These are phyloP conservation scores for Tolmerus cingulatus DNA, from an alignment of 2,888 invertebrate genomes.

Conservation along the genomic window DNA sequence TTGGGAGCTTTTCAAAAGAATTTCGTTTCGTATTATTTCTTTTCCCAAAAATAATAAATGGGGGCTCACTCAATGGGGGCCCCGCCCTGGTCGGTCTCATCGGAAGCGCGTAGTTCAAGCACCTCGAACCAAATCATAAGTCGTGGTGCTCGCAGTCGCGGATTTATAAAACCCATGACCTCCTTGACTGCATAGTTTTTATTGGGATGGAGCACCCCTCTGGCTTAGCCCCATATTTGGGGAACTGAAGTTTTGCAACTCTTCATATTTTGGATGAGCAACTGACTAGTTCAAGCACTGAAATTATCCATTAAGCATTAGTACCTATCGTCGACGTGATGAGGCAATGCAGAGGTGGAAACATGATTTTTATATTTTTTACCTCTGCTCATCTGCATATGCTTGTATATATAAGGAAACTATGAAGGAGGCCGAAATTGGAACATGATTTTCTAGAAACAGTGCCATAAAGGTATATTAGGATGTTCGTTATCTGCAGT, in stretches of 20 bases:
- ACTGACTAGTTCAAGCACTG: neutral
- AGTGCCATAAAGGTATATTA: too few species aligned
- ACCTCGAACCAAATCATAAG: neutral
- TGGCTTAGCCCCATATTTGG: neutral
- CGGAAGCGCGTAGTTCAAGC: slow-evolving; percentile 20
- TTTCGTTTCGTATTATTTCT: neutral
- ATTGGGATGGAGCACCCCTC: neutral
- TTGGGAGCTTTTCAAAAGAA: neutral
- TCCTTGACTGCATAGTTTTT: neutral
- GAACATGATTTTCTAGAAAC: too few species aligned
- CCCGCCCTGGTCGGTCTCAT: neutral
- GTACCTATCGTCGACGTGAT: neutral
- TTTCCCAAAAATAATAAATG: neutral
- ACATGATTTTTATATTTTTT: neutral
- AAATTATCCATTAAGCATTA: neutral
- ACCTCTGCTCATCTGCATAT: neutral
- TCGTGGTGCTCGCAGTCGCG: neutral
- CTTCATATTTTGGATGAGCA: neutral
- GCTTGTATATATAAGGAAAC: neutral
- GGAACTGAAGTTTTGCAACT: neutral
- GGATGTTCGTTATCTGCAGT: too few species aligned
- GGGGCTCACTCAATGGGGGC: neutral
- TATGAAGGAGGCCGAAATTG: neutral
- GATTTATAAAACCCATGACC: neutral
- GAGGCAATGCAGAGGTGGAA: neutral